Evolutionary conservation across 2,113 vertebrate genomes (phyloP).

Genomic region (Oryzias curvinotus): DNA sequence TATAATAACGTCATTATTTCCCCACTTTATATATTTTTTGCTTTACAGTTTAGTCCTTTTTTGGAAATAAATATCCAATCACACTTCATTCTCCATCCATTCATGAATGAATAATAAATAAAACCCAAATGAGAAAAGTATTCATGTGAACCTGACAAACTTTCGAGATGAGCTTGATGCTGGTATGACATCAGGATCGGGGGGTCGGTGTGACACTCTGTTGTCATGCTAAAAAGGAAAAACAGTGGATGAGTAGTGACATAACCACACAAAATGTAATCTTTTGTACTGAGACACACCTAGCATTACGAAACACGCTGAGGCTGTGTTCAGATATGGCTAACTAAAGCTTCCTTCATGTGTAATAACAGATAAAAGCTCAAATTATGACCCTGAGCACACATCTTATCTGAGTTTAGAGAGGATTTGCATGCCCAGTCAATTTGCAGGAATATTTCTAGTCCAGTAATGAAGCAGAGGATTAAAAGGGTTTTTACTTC

Average conservation of each 20-base stretch:
- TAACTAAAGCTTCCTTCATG: not conserved
- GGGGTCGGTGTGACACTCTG: slow-evolving; percentile 19
- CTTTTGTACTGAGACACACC: slow-evolving; percentile 47
- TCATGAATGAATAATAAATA: not conserved
- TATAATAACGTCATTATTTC: too few relatives aligned
- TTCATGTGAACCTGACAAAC: slow-evolving; percentile 75
- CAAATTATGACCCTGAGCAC: slow-evolving; percentile 25
- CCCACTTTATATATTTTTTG: too few relatives aligned
- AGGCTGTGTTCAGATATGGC: slow-evolving; percentile 20
- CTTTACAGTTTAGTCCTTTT: too few relatives aligned
- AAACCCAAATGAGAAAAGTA: not conserved
- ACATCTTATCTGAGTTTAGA: slow-evolving; percentile 39
- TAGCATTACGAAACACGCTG: slow-evolving; percentile 37
- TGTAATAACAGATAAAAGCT: slow-evolving; percentile 52
- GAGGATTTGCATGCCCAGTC: slow-evolving; percentile 49
- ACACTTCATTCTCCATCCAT: not conserved
- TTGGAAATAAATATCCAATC: too few relatives aligned
- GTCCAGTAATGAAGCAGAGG: not conserved
- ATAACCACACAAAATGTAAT: slow-evolving; percentile 8
- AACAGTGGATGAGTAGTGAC: slow-evolving; percentile 12
- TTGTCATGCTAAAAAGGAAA: slow-evolving; percentile 58
- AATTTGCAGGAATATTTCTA: slow-evolving; percentile 8
- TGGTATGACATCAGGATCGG: slow-evolving; percentile 31
- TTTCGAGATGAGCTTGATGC: slow-evolving; percentile 44
- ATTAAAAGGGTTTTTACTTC: not conserved